phyloP scores from a whole-genome alignment of 2,797 vertebrate genomes.

The Smutsia gigantea region DNA sequence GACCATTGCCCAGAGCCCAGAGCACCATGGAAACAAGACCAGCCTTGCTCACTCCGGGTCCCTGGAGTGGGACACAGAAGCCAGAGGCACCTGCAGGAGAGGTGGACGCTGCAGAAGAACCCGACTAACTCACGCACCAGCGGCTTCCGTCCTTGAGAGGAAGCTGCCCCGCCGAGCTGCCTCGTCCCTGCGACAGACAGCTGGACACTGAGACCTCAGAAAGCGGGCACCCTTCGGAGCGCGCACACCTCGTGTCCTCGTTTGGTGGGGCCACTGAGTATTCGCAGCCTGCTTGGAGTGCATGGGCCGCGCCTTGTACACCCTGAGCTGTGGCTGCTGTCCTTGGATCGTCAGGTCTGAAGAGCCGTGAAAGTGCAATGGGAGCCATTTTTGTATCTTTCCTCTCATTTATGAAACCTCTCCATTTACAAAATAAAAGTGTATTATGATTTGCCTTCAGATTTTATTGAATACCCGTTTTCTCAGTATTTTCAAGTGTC shows the following conservation, averaged over 20 bases:
- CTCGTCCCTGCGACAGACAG: fast-evolving
- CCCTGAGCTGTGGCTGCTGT: not conserved
- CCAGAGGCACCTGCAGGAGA: not conserved
- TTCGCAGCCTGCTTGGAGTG: not conserved
- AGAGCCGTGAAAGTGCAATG: not conserved
- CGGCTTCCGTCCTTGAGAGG: not conserved
- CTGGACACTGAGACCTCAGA: not conserved
- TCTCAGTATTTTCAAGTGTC: not conserved
- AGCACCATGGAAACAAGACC: not conserved
- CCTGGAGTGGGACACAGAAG: not conserved
- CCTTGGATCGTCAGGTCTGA: no score
- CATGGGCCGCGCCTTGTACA: no score
- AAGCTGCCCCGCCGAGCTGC: no score
- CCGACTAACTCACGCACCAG: not conserved
- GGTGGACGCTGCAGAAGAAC: not conserved
- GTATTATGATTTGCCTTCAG: not conserved
- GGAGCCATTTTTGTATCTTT: not conserved
- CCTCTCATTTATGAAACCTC: not conserved
- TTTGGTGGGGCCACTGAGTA: not conserved
- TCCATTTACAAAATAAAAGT: not conserved
- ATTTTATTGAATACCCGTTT: not conserved
- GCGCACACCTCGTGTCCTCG: not conserved
- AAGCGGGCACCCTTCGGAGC: no score
- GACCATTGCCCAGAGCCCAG: not conserved
- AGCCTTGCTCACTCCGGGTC: not conserved